phyloP scores from a whole-genome alignment of 2,888 invertebrate species.

The Brenthis daphne region DNA sequence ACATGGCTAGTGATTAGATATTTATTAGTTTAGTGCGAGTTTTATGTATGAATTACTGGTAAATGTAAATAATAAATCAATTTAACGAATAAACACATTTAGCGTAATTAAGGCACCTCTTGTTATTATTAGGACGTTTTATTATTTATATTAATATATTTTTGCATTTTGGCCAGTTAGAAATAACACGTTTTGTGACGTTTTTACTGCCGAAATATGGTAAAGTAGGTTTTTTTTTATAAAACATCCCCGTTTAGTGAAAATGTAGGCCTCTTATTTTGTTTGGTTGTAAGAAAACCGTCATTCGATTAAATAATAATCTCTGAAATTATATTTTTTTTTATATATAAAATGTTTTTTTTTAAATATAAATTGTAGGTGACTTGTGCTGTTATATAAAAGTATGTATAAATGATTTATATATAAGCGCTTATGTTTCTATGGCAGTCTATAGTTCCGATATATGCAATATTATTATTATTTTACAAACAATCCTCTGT shows the following conservation, averaged over 20 bases:
- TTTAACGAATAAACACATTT: conserved; percentile 50
- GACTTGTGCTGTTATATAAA: conserved; percentile 1
- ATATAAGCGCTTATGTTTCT: conserved; percentile 16
- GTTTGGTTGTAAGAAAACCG: neutral
- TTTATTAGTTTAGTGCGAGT: conserved; percentile 67
- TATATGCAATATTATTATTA: conserved; percentile 33
- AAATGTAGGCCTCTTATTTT: neutral
- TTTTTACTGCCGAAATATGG: conserved; percentile 3
- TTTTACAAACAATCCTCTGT: conserved; percentile 35
- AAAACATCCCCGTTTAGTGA: neutral
- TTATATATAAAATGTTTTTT: neutral
- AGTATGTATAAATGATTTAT: conserved; percentile 13
- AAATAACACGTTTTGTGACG: neutral
- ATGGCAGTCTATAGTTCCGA: conserved; percentile 37
- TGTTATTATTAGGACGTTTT: conserved; percentile 30
- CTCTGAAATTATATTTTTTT: neutral
- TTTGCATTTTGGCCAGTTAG: conserved; percentile 19
- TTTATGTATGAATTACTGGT: conserved; percentile 58
- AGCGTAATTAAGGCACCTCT: conserved; percentile 30
- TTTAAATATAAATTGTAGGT: neutral
- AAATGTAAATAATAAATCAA: conserved; percentile 62
- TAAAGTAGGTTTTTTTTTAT: too few relatives aligned
- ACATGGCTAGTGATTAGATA: conserved; percentile 81
- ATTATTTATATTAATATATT: conserved; percentile 21
- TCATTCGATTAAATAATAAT: neutral